A percentile compares a stretch with the other conserved stretches of the same genome.
These are phyloP conservation scores for Thereuonema tuberculata DNA, from an alignment of 1,140 invertebrate genomes.

Conservation along the genomic window DNA sequence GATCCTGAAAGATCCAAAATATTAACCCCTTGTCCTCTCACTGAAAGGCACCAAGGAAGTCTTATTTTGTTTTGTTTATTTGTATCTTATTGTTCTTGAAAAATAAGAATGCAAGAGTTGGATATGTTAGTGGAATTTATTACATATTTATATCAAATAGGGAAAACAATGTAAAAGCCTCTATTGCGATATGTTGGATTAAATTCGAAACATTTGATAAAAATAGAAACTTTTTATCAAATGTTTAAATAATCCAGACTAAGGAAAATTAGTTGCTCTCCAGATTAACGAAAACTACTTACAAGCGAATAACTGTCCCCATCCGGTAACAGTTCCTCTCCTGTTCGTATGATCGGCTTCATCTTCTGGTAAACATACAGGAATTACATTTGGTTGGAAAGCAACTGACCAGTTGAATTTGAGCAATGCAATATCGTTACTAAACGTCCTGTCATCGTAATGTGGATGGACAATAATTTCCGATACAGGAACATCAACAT, in stretches of 20 bases:
- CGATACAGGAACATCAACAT: conserved; percentile 32
- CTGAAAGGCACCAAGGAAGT: too few species aligned
- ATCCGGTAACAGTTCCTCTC: neutral
- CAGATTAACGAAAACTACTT: neutral
- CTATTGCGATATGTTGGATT: too few species aligned
- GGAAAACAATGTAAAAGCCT: too few species aligned
- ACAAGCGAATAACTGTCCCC: conserved; percentile 4
- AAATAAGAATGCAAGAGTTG: too few species aligned
- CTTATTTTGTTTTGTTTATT: too few species aligned
- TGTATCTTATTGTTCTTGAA: too few species aligned
- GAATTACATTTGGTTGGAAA: conserved; percentile 22
- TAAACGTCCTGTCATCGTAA: conserved; percentile 42
- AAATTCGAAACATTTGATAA: too few species aligned
- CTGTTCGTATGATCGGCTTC: neutral
- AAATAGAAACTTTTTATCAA: too few species aligned
- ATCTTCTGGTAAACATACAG: neutral
- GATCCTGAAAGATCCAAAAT: too few species aligned
- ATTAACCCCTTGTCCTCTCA: too few species aligned
- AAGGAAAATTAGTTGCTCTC: neutral
- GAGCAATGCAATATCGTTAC: conserved; percentile 52
- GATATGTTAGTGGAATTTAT: too few species aligned
- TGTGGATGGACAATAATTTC: conserved; percentile 36
- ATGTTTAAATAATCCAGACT: neutral
- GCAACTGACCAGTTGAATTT: conserved; percentile 35
- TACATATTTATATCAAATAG: too few species aligned